Conservation (phyloP, 1,140 invertebrate genomes). For the Dufourea novaeangliae region DNA sequence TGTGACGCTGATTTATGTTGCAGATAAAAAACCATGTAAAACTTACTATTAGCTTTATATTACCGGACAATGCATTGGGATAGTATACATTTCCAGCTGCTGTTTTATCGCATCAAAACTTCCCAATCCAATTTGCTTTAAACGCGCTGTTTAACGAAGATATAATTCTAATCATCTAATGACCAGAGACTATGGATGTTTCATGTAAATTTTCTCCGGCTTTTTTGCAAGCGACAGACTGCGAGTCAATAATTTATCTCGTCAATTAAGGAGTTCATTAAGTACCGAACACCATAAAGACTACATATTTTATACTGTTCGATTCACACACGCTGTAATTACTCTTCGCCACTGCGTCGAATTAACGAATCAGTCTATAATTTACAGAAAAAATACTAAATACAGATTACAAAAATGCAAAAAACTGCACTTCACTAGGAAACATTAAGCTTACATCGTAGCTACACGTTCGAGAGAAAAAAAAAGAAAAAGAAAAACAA, state of each 20-base stretch:
- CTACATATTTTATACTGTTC: too few relatives aligned
- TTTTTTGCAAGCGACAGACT: neutral
- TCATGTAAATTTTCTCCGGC: neutral
- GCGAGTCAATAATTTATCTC: neutral
- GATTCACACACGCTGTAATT: too few relatives aligned
- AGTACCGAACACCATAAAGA: neutral
- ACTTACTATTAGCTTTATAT: neutral
- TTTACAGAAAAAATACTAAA: too few relatives aligned
- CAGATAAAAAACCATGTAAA: neutral
- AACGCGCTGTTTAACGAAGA: neutral
- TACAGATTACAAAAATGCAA: too few relatives aligned
- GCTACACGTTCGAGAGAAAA: too few relatives aligned
- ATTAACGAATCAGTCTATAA: too few relatives aligned
- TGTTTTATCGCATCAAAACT: neutral
- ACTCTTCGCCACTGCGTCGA: too few relatives aligned
- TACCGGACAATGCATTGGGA: neutral
- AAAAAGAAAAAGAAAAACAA: too few relatives aligned
- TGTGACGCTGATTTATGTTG: neutral
- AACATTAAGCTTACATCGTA: too few relatives aligned
- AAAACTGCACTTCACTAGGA: too few relatives aligned
- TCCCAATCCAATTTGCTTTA: neutral
- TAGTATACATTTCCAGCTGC: neutral
- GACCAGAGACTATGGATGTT: neutral
- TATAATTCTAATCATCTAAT: neutral
- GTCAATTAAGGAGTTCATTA: neutral